phyloP scores from a whole-genome alignment of 2,113 vertebrate species.

The Pachypanchax playfairii region DNA sequence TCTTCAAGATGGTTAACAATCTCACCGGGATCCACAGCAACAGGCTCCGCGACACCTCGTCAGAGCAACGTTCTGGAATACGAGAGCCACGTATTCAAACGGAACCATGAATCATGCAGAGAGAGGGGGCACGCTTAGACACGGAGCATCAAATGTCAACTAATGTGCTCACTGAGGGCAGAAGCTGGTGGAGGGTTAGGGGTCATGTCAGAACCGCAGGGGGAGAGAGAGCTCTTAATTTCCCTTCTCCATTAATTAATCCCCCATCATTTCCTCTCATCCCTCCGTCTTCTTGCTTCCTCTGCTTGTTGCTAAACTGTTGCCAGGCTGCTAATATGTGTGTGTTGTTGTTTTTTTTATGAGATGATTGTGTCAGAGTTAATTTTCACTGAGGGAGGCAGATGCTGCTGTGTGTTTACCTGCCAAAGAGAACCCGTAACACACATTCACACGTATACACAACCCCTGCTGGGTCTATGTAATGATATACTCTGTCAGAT shows the following conservation, averaged over 20 bases:
- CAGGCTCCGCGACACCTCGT: conserved; percentile 6
- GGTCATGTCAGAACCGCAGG: conserved; percentile 36
- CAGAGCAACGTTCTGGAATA: conserved; percentile 15
- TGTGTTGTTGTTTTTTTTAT: conserved; percentile 20
- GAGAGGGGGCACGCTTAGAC: conserved; percentile 5
- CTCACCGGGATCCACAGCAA: neutral
- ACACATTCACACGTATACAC: conserved; percentile 14
- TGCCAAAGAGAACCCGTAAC: conserved; percentile 50
- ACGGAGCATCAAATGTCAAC: conserved; percentile 13
- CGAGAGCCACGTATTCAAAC: conserved; percentile 9
- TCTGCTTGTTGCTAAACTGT: conserved; percentile 57
- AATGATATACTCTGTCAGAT: conserved; percentile 27
- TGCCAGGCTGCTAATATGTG: conserved; percentile 52
- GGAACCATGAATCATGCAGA: neutral
- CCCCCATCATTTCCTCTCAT: conserved; percentile 53
- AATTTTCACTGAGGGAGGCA: conserved; percentile 47
- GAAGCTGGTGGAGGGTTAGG: conserved; percentile 10
- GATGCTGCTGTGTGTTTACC: conserved; percentile 55
- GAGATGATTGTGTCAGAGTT: conserved; percentile 36
- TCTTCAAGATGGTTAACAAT: neutral
- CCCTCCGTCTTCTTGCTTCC: conserved; percentile 48
- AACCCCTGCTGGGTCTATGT: conserved; percentile 24
- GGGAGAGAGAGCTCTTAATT: conserved; percentile 63
- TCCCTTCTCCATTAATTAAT: conserved; percentile 60
- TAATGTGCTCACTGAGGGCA: conserved; percentile 21